Percentiles rank a stretch among this genome's conserved stretches.
Evolutionary conservation across 2,113 vertebrate species (phyloP).

Genomic region (Myiopsitta monachus): DNA sequence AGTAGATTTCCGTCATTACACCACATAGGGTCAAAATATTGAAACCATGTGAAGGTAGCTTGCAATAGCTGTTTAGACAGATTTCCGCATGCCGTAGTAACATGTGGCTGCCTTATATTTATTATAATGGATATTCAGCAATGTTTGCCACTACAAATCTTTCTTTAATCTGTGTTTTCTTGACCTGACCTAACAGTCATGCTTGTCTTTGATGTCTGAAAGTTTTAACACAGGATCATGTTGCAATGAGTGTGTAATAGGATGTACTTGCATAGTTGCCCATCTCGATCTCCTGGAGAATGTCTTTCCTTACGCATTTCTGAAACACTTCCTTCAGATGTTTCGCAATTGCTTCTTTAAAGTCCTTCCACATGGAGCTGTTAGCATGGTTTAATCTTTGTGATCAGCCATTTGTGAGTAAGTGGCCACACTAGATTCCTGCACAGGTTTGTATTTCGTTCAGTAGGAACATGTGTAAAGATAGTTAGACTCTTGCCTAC

Average conservation of each 20-base stretch:
- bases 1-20: not conserved
- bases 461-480: not conserved
- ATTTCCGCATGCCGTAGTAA: not conserved
- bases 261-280: constrained; percentile 29
- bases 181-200: not conserved
- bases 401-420: not conserved
- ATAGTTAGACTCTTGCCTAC: not conserved
- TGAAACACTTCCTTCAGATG: constrained; percentile 39
- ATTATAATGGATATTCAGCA: not conserved
- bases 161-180: constrained; percentile 29
- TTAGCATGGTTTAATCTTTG: not conserved
- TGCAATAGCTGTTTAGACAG: not conserved
- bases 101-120: not conserved
- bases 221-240: not conserved
- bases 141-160: not conserved
- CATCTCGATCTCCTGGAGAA: constrained; percentile 39
- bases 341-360: constrained; percentile 54
- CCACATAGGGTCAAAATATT: not conserved
- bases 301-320: constrained; percentile 35
- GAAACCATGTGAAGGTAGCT: not conserved
- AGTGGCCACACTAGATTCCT: not conserved
- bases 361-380: not conserved
- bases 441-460: not conserved
- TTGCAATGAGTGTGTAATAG: constrained; percentile 46
- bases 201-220: constrained; percentile 30